Evolutionary conservation across 2,113 vertebrate species (phyloP).

Genomic region (Micronycteris hirsuta): DNA sequence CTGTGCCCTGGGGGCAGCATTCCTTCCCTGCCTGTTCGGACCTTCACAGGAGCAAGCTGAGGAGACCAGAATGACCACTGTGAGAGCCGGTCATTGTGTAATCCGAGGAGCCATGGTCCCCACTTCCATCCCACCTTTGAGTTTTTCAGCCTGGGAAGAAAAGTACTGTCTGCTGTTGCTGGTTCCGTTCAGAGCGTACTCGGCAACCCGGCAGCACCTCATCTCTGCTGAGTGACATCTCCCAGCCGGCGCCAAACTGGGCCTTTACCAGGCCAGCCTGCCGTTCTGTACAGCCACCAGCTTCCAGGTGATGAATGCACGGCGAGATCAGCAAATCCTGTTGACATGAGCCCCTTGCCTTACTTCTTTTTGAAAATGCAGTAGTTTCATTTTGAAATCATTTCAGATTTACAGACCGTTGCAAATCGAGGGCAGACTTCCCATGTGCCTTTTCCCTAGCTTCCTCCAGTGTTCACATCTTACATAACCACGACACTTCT

Average conservation of each 20-base stretch:
- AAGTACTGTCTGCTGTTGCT: background rate
- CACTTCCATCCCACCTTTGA: background rate
- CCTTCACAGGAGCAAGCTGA: background rate
- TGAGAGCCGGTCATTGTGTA: background rate
- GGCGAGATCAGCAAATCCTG: background rate
- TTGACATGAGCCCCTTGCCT: background rate
- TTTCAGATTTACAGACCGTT: background rate
- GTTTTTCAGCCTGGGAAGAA: background rate
- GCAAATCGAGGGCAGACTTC: background rate
- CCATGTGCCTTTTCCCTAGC: background rate
- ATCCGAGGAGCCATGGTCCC: background rate
- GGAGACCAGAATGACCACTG: background rate
- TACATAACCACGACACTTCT: background rate
- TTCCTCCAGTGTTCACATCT: background rate
- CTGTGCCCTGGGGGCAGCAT: background rate
- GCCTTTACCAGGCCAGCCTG: background rate
- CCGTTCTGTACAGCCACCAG: background rate
- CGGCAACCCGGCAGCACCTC: background rate
- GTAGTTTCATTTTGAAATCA: slow-evolving; percentile 9
- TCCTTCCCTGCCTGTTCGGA: background rate
- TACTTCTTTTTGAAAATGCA: background rate
- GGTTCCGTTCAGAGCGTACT: background rate
- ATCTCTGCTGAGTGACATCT: background rate
- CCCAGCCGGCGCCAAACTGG: background rate
- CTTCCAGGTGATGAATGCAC: background rate